Evolutionary conservation across 2,797 vertebrate genomes (phyloP), one percentile per base, ranked within the genome.

Genomic region (Tenualosa thibaudeaui): DNA sequence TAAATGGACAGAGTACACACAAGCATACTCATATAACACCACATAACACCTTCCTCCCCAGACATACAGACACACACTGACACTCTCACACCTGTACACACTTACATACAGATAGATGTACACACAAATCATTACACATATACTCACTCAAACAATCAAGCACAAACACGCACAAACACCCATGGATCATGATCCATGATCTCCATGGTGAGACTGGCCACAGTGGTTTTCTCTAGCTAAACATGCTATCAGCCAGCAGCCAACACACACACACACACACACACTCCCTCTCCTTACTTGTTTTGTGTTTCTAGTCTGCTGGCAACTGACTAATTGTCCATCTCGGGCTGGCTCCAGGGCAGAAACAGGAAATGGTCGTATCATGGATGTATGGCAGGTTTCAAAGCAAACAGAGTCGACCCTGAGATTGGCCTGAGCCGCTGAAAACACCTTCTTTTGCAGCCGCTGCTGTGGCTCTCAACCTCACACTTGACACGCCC

Each of bases 301-400:
- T 54, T 12, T 19, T 40, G 56, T 71, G 13, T 50, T 65, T 68
- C 82, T 46, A 17, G 9, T 86, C 49, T 12, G 1, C 82, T 82
- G 49, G 83, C 37, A 71, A n/a, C 46, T 81, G 75, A 85, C 51
- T 82, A 71, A 82, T 83, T 81, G 53, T 82, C 46, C 81, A 37
- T 24, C 43, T 82, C 51, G 78, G 15, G 3, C 54, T 56, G 54
- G 54, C 54, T 19, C 17, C 17, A 82, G 56, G 85, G 84, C 81
- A 54, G 82, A 84, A 88, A 82, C 51, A 85, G 43, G 13, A 71
- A 65, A 62, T 68, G 65, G 86, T 81, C 81, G 85, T 84, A 85
- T 83, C 85, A 46, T 10, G 10, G 40, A 83, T 60, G 82, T 37
- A 81, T 85, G 81, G 78, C 71, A 86, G 43, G 75, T 85, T 84